Conservation (phyloP, 2,797 vertebrate species). For the Lacerta viridis region DNA sequence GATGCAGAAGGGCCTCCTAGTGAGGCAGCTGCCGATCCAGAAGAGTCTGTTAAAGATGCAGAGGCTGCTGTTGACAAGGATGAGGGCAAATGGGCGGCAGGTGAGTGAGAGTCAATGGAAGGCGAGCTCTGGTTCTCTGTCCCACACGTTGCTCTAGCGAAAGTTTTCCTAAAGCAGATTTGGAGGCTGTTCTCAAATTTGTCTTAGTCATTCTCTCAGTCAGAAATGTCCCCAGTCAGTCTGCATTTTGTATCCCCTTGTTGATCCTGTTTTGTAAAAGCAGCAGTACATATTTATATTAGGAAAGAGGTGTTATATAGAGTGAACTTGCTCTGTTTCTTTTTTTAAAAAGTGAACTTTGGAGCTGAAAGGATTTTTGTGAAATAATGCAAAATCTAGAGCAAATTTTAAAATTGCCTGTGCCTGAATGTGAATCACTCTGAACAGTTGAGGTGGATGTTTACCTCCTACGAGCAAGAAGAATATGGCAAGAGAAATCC, state of each 20-base stretch:
- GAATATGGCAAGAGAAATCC: no score
- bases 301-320: neutral
- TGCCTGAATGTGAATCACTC: neutral
- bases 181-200: neutral
- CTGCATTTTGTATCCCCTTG: neutral
- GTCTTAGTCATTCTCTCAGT: neutral
- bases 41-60: constrained; percentile 95
- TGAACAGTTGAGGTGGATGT: neutral
- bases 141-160: neutral
- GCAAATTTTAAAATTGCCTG: neutral
- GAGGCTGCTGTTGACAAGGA: constrained; percentile 94
- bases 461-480: neutral
- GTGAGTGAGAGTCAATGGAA: constrained; percentile 76
- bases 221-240: no score
- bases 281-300: neutral
- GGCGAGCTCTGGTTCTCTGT: no score
- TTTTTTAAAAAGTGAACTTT: neutral
- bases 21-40: constrained; percentile 91
- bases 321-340: neutral
- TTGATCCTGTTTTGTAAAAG: neutral
- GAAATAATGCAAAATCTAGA: neutral
- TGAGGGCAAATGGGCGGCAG: constrained; percentile 92
- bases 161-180: neutral
- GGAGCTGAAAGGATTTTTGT: neutral
- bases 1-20: constrained; percentile 95